phyloP scores from a whole-genome alignment of 2,888 invertebrate species.

The Spodoptera littoralis region DNA sequence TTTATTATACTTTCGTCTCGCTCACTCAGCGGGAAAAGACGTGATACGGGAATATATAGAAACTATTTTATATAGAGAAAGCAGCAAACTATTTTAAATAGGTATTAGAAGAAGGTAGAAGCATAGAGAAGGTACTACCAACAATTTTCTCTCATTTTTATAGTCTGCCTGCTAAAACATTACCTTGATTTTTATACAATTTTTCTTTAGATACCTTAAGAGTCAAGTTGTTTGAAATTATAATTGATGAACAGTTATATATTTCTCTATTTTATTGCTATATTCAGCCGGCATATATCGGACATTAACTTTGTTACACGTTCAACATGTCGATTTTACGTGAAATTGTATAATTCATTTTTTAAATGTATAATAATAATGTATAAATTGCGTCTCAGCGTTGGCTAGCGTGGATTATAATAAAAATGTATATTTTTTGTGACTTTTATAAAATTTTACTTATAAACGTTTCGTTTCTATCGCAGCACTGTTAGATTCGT shows the following conservation, averaged over 20 bases:
- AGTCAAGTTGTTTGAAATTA: not conserved
- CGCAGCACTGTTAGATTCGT: constrained; percentile 13
- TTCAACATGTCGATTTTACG: constrained; percentile 35
- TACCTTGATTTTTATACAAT: no score
- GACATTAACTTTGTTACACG: constrained; percentile 46
- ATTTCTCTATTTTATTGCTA: constrained; percentile 15
- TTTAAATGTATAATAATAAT: constrained; percentile 51
- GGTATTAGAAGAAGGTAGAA: no score
- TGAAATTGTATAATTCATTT: constrained; percentile 45
- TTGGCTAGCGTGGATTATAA: constrained; percentile 49
- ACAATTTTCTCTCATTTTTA: no score
- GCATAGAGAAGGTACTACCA: no score
- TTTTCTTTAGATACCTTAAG: not conserved
- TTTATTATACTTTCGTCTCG: no score
- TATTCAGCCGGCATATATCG: constrained; percentile 46
- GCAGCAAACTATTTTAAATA: no score
- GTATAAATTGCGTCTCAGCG: constrained; percentile 50
- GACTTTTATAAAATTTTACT: constrained; percentile 32
- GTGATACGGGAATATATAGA: no score
- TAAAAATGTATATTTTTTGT: constrained; percentile 48
- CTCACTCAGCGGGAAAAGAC: no score
- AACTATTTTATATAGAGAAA: no score
- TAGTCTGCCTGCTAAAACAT: no score
- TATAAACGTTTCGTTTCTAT: constrained; percentile 24
- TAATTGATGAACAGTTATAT: constrained; percentile 15